Conservation (phyloP, 1,140 invertebrate genomes). For the Brachionus calyciflorus region DNA sequence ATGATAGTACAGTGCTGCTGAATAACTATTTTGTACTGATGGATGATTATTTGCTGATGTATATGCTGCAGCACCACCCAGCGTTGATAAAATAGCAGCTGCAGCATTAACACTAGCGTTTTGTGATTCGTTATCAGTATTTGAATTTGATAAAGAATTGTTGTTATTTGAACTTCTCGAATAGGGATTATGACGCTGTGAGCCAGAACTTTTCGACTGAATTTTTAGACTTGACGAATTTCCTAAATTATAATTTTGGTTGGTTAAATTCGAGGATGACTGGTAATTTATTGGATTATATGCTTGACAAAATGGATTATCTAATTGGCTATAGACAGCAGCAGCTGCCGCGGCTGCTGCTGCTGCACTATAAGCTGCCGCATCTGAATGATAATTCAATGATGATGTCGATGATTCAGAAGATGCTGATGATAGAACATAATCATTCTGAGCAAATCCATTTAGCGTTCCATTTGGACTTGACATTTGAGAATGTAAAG, state of each 20-base stretch:
- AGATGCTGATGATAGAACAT: not conserved
- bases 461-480: not conserved
- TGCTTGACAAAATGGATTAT: slow-evolving; percentile 3
- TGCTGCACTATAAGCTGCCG: slow-evolving; percentile 25
- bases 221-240: not conserved
- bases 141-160: not conserved
- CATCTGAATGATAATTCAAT: not conserved
- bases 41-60: not conserved
- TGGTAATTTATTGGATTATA: not conserved
- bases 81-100: slow-evolving; percentile 26
- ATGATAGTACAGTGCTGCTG: slow-evolving; percentile 30
- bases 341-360: slow-evolving; percentile 28
- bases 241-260: not conserved
- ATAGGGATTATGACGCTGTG: slow-evolving; percentile 25
- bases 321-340: slow-evolving; percentile 18
- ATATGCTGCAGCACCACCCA: not conserved
- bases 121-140: slow-evolving; percentile 1
- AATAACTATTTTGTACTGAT: not conserved
- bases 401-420: slow-evolving; percentile 15
- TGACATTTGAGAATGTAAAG: slow-evolving; percentile 14
- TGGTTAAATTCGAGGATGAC: not conserved
- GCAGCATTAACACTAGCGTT: slow-evolving; percentile 8
- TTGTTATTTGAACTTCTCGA: not conserved
- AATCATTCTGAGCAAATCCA: not conserved
- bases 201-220: not conserved